phyloP scores from a whole-genome alignment of 1,140 invertebrate genomes.

The Globodera rostochiensis region DNA sequence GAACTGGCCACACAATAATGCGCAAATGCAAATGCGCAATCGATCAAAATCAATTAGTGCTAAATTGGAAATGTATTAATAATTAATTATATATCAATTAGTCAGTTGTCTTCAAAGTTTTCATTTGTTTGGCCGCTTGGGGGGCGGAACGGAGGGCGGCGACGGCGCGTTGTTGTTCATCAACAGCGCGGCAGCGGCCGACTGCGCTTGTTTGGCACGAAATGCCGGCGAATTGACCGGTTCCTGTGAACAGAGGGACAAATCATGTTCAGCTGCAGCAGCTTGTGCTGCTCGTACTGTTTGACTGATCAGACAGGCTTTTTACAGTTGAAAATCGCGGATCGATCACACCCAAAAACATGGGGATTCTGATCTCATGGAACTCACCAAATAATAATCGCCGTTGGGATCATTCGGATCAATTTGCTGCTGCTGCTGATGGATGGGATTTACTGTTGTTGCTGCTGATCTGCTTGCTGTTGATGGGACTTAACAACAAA shows the following conservation, averaged over 20 bases:
- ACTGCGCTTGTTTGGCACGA: conserved; percentile 6
- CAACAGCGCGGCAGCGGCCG: neutral
- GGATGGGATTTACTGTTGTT: neutral
- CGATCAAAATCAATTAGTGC: too few species aligned
- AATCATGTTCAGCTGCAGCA: neutral
- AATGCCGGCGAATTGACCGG: neutral
- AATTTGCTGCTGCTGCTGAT: neutral
- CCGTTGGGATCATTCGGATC: conserved; percentile 10
- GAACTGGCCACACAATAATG: too few species aligned
- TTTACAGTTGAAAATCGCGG: neutral
- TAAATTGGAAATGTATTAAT: too few species aligned
- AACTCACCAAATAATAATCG: conserved; percentile 24
- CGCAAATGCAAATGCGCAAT: too few species aligned
- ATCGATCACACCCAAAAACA: neutral
- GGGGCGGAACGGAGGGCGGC: conserved; percentile 24
- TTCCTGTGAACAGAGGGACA: neutral
- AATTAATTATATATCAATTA: neutral
- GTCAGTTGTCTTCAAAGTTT: conserved; percentile 3
- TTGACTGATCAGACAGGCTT: neutral
- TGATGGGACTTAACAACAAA: neutral
- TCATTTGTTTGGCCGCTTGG: conserved; percentile 21
- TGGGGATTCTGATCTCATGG: neutral
- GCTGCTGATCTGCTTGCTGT: conserved; percentile 1
- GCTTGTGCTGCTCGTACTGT: neutral
- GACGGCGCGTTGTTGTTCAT: neutral